Base-by-base conservation (phyloP, 1,140 invertebrate species). In the Physella acuta region DNA sequence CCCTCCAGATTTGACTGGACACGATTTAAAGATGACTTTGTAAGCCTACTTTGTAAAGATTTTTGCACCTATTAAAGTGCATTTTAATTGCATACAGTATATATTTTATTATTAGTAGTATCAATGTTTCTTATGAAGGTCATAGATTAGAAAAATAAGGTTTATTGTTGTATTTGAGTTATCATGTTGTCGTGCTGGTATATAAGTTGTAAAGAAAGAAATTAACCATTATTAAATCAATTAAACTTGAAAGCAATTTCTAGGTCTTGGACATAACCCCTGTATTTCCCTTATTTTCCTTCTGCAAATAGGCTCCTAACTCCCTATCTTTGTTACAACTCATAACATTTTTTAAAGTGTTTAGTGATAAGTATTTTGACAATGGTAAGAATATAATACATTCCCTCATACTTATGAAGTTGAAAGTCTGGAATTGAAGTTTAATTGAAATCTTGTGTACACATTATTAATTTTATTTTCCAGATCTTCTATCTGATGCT, bases 401-500 rank as follows among this genome's bases (percentile, higher is more conserved):
- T 11, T 24, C 5, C 5, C 26, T 11, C 24, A n/a, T 11, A n/a
- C 26, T 16, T 55, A 55, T 55, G 24, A 16, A 24, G 5, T 5
- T 55, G 16, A 5, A 5, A 55, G 5, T n/a, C 24, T 24, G 5
- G 11, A n/a, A 16, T 55, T 55, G 11, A n/a, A 5, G 5, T 11
- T 55, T 55, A 16, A 5, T 55, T 24, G 11, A 5, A 11, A 5
- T 26, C 4, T 62, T 17, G 65, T 39, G 67, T 71, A 59, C 34
- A 61, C 62, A 28, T 36, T 26, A 36, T n/a, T 36, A 14, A 8
- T 63, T 30, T 44, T 59, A 62, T 67, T 33, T 68, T 75, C 52
- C 73, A 78, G 76, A 92, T 96, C 79, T 94, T 91, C 76, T 97
- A 95, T 81, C 52, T 90, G 20, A 87, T 93, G 87, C 64, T 89